Evolutionary conservation across 2,797 vertebrate genomes (phyloP), one percentile per base, ranked within the genome.

Genomic region (Fistularia tabacaria): DNA sequence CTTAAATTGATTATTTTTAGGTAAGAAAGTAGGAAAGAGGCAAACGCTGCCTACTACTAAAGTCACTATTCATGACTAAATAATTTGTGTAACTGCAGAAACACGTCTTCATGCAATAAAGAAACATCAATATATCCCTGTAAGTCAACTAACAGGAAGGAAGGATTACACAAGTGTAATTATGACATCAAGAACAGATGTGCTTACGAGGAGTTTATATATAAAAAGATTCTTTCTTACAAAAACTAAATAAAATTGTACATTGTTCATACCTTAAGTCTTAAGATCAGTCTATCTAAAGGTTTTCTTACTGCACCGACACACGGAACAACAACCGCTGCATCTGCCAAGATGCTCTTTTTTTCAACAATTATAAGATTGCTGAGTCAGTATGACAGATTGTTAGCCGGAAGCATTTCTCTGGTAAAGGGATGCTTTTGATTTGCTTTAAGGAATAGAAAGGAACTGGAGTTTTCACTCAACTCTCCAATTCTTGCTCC

Each of bases 71-170:
- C 87, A 89, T 82, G 81, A 92, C 91, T 90, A 88, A 75, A 89
- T 91, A 89, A 91, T 82, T 81, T 88, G 84, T 84, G 83, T 92
- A 89, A 90, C 90, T 81, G 88, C 88, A 89, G 86, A 89, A 92
- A 92, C 84, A 74, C 60, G 41, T 86, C 79, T 91, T 90, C 92
- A 94, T 94, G 92, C 92, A 94, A 91, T 87, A 82, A 90, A 90
- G 72, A 88, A 87, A 92, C 86, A 87, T 87, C 82, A 90, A 82
- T 79, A 90, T 89, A 91, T 85, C 86, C 82, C 75, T 79, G 86
- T 88, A 84, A 86, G 85, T 89, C 79, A 89, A 70, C 82, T 83
- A 85, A 71, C 41, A 76, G 82, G 83, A 87, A 66, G 53, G 71
- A 75, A 73, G 60, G 70, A 81, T 75, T 77, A 82, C 76, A 81